A percentile compares a stretch with the other conserved stretches of the same genome.
Conservation (phyloP, 2,797 vertebrate genomes). For the Hoplostethus atlanticus region DNA sequence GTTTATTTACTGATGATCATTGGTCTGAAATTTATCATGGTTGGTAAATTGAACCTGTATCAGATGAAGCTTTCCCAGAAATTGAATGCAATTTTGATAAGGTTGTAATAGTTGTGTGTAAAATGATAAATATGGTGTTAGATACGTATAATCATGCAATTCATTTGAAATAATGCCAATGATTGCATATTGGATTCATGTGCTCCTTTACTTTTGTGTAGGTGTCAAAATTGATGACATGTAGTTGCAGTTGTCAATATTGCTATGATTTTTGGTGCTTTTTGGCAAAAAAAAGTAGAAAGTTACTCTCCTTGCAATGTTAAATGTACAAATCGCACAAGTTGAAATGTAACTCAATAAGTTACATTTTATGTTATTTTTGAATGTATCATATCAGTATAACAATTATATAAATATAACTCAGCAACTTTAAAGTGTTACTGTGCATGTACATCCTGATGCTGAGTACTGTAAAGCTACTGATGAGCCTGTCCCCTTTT, state of each 20-base stretch:
- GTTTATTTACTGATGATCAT: not conserved
- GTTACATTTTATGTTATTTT: not conserved
- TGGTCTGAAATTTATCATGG: not conserved
- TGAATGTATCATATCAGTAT: not conserved
- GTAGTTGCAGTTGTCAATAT: not conserved
- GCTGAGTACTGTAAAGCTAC: conserved; percentile 17
- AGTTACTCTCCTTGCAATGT: too few relatives aligned
- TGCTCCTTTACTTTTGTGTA: not conserved
- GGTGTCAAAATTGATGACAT: not conserved
- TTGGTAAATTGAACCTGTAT: conserved; percentile 23
- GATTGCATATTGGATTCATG: not conserved
- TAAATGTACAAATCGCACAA: too few relatives aligned
- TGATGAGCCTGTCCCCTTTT: conserved; percentile 11
- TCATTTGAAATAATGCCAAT: not conserved
- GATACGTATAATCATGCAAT: not conserved
- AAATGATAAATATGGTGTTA: not conserved
- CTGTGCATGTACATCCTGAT: not conserved
- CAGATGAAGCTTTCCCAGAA: not conserved
- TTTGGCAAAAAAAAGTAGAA: too few relatives aligned
- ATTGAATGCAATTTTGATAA: not conserved
- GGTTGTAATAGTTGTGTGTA: not conserved
- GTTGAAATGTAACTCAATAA: not conserved
- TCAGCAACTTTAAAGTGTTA: not conserved
- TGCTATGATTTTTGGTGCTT: too few relatives aligned
- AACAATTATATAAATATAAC: not conserved